Conservation (phyloP, 2,113 vertebrate genomes). For the Tichodroma muraria region DNA sequence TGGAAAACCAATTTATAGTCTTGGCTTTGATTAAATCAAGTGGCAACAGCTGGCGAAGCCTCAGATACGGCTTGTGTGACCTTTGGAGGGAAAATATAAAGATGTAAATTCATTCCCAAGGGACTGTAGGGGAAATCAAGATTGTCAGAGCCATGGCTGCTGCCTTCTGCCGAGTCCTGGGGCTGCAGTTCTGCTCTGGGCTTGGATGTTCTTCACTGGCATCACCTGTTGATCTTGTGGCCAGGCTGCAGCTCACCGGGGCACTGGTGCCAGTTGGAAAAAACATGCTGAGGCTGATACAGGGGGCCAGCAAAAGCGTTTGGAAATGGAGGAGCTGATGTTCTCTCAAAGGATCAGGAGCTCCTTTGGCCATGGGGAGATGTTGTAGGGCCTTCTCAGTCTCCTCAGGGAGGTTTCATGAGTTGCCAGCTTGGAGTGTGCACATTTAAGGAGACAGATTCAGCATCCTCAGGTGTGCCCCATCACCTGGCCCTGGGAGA, state of each 20-base stretch:
- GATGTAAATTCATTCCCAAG: neutral
- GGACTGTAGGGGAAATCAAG: neutral
- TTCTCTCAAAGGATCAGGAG: neutral
- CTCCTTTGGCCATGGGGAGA: neutral
- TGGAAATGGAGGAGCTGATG: neutral
- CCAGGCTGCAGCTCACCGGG: neutral
- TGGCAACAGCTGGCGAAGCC: neutral
- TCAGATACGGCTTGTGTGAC: neutral
- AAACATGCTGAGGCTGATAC: neutral
- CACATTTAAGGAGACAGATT: neutral
- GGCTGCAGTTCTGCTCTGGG: neutral
- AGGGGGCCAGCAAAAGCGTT: neutral
- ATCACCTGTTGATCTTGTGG: neutral
- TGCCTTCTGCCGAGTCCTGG: neutral
- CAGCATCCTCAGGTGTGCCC: neutral
- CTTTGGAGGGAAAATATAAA: neutral
- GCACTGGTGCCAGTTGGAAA: neutral
- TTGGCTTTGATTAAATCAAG: neutral
- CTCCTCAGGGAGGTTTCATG: neutral
- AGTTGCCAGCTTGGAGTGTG: neutral
- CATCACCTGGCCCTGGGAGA: neutral
- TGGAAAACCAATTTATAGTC: neutral
- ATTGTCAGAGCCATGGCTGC: neutral
- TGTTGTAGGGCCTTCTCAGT: neutral
- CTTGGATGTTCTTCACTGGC: neutral